Percentiles rank a stretch among this genome's conserved stretches.
These are phyloP conservation scores for Lasioglossum zephyrum DNA, from an alignment of 2,888 invertebrate species.

Conservation along the genomic window DNA sequence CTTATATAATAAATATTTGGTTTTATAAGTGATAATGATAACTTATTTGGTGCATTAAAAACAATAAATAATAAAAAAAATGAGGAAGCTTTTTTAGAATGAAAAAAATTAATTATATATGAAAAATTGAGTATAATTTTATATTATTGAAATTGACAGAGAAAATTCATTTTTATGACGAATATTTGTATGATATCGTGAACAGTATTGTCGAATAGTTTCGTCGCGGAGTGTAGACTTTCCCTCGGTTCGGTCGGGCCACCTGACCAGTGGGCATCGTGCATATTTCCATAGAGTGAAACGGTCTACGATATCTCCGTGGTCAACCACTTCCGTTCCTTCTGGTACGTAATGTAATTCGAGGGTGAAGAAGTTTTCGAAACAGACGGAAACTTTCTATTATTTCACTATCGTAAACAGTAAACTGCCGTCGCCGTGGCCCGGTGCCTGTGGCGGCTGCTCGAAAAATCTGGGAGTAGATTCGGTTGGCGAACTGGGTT, in stretches of 20 bases:
- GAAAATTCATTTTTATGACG: neutral
- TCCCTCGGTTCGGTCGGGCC: neutral
- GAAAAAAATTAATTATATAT: no score
- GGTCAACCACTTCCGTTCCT: neutral
- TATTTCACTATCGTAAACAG: conserved; percentile 4
- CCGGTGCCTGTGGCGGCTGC: neutral
- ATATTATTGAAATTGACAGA: no score
- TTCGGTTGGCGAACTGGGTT: neutral
- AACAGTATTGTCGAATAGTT: neutral
- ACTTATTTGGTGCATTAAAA: no score
- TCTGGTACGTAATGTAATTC: neutral
- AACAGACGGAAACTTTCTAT: neutral
- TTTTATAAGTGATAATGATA: no score
- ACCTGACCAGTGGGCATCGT: neutral
- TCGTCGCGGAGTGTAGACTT: neutral
- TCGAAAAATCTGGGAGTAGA: conserved; percentile 20
- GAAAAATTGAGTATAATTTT: no score
- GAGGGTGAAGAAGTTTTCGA: neutral
- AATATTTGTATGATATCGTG: neutral
- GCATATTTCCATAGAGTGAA: neutral
- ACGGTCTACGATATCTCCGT: neutral
- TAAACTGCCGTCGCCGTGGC: neutral
- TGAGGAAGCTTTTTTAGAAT: no score
- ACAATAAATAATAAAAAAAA: no score
- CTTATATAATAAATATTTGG: no score